Percentiles rank a stretch among this genome's conserved stretches.
These are phyloP conservation scores for Dryocosmus kuriphilus DNA, from an alignment of 2,888 invertebrate genomes.

Conservation along the genomic window DNA sequence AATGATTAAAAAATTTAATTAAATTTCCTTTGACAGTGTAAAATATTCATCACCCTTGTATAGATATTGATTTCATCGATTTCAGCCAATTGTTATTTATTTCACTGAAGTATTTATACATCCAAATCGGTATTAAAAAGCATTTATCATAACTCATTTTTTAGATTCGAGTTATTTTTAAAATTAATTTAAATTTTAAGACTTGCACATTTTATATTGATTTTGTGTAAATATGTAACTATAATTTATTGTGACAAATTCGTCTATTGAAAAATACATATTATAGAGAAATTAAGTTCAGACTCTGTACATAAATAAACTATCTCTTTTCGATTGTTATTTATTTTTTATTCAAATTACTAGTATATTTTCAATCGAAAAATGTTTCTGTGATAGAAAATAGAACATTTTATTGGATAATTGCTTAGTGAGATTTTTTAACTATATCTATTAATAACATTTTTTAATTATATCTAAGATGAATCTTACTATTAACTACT, in stretches of 20 bases:
- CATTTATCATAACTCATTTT: neutral
- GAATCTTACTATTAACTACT: too few relatives aligned
- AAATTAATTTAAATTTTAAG: neutral
- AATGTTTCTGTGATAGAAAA: too few relatives aligned
- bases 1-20: conserved; percentile 30
- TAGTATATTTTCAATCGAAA: too few relatives aligned
- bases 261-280: conserved; percentile 10
- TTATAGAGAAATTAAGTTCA: conserved; percentile 8
- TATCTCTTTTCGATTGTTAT: neutral
- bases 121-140: neutral
- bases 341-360: neutral
- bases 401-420: too few relatives aligned
- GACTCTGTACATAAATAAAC: conserved; percentile 26
- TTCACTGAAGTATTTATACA: neutral
- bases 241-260: conserved; percentile 11
- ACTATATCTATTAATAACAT: too few relatives aligned
- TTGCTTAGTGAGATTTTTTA: too few relatives aligned
- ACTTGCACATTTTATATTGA: neutral
- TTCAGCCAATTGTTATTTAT: conserved; percentile 41
- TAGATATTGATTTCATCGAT: conserved; percentile 44
- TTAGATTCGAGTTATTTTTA: neutral
- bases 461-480: too few relatives aligned
- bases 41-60: conserved; percentile 9
- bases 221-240: conserved; percentile 32
- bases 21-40: neutral